Base-by-base conservation (phyloP, 2,888 invertebrate genomes). In the Cryptus viduatorius region DNA sequence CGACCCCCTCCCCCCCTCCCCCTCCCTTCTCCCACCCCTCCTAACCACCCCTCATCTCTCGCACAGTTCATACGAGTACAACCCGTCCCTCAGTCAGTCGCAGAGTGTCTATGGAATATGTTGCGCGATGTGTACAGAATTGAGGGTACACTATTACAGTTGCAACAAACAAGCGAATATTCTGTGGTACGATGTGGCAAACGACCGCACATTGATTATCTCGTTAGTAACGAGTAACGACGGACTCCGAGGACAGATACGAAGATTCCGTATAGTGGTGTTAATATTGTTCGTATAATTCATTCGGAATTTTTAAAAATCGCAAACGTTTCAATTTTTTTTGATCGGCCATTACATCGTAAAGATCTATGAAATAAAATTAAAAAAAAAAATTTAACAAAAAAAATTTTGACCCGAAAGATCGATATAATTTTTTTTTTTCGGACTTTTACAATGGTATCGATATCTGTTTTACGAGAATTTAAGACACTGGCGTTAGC, bases 171-270 rank as follows among this genome's bases (percentile, higher is more conserved):
- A 56, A 12, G 19, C 56, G 56, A 24, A 24, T 10, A 56, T 8
- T 24, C 24, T 24, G 56, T 8, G 56, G 29, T 31, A 61, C 37
- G 61, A 29, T 61, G 61, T 37, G 61, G 29, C 61, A 14, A 61
- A 29, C 29, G 14, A n/a, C 61, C 31, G 37, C 84, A 85, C 86
- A 88, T 89, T 89, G 87, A 89, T 89, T 90, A 90, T 87, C 82
- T 86, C 81, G 81, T 46, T 75, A 31, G 69, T 10, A 16, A 3
- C 69, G 0, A 68, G 68, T 12, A 76, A 10, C 19, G 12, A 29
- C 16, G n/a, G 24, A 56, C 10, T 8, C 19, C 10, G 10, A 56
- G 10, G 10, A 4, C 24, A 19, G 3, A 19, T 19, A 19, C 19
- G 4, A 19, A 24, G 24, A 24, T 24, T 24, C 24, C 24, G 24